Evolutionary conservation across 2,888 invertebrate species (phyloP).

Genomic region (Temnothorax unifasciatus): DNA sequence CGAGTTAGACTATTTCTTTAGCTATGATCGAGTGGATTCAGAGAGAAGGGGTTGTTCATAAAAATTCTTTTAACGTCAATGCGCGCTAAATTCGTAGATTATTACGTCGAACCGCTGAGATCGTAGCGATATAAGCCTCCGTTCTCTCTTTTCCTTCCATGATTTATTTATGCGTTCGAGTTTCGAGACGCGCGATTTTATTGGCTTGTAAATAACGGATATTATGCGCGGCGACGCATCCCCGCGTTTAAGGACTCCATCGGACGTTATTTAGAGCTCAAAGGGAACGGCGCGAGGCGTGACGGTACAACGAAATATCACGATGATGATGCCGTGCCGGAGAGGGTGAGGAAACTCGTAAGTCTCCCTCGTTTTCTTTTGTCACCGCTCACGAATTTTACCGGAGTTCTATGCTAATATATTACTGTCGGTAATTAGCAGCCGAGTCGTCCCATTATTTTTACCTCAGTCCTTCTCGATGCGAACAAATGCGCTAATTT

Average conservation of each 20-base stretch:
- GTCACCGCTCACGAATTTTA: conserved; percentile 27
- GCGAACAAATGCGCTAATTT: conserved; percentile 14
- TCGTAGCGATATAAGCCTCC: background rate
- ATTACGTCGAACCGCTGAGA: background rate
- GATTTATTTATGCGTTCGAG: conserved; percentile 46
- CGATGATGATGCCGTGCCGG: background rate
- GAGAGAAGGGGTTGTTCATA: background rate
- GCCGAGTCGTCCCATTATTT: conserved; percentile 12
- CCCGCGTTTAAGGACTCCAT: conserved; percentile 48
- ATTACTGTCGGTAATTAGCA: conserved; percentile 17
- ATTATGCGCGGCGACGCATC: conserved; percentile 59
- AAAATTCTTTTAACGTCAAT: conserved; percentile 31
- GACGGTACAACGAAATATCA: conserved; percentile 44
- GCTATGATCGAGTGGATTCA: background rate
- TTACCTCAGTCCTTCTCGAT: background rate
- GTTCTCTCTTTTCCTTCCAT: background rate
- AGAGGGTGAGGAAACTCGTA: background rate
- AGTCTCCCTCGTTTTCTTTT: background rate
- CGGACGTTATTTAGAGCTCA: conserved; percentile 61
- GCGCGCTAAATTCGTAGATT: conserved; percentile 33
- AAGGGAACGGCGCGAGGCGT: conserved; percentile 51
- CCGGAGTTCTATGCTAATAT: conserved; percentile 23
- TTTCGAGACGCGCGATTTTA: conserved; percentile 56
- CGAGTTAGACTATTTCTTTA: background rate
- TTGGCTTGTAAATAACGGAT: conserved; percentile 68